Base-by-base conservation (phyloP, 2,113 vertebrate species). In the Vidua macroura region DNA sequence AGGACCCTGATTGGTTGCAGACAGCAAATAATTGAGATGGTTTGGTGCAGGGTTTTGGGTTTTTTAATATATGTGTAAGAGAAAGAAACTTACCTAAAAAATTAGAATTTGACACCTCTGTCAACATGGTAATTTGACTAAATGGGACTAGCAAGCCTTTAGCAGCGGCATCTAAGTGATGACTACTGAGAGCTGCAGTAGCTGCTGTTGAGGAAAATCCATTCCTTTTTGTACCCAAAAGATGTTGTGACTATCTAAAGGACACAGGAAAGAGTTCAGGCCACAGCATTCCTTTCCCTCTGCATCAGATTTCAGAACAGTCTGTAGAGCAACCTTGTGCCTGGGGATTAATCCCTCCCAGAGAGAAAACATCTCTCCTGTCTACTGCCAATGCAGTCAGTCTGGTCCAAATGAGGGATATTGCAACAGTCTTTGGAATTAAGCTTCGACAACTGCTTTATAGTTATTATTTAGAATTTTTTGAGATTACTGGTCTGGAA, bases 11-110 rank as follows among this genome's bases (percentile, higher is more conserved):
- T 35, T 35, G 35, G 35, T 35, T 35, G 35, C 35, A 72, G 5
- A 33, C 6, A 67, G 9, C 6, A 78, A 82, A 82, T 70, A 75
- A 78, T 5, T 46, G 22, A 41, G 9, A 49, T 3, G 10, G 5
- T 16, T 69, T 43, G 5, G 25, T 39, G 18, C 1, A 2, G 11
- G 9, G 9, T 10, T 21, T 44, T 3, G 27, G 1, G 0, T 30
- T 14, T 59, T 22, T 56, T 56, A 31, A 31, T 70, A 11, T 19
- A 51, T 25, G 8, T n/a, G 16, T 35, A 48, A 51, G 6, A n/a
- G 27, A 72, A 63, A 62, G 21, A 60, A 35, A 24, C 17, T 72
- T 67, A 78, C 37, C 15, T 66, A 28, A 21, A 73, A 85, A 69
- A 37, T 28, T 81, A 66, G 17, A 35, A 77, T 55, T 83, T 91